Evolutionary conservation across 2,797 vertebrate genomes (phyloP).

Genomic region (Thalassophryne amazonica): DNA sequence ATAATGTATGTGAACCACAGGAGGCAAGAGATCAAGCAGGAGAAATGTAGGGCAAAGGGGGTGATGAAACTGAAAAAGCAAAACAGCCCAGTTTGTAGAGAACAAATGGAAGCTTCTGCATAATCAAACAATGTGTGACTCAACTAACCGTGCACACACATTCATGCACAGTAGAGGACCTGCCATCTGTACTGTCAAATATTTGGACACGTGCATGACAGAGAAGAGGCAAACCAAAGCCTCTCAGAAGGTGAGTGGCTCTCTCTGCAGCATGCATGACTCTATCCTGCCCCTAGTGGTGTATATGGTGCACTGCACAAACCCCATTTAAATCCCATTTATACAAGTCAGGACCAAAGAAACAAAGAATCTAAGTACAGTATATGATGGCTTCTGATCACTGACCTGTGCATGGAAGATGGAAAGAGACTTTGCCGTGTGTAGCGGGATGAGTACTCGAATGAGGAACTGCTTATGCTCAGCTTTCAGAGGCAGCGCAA

Average conservation of each 20-base stretch:
- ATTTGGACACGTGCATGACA: slow-evolving; percentile 12
- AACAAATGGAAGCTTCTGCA: slow-evolving; percentile 47
- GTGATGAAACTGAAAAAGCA: slow-evolving; percentile 41
- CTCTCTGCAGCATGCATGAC: slow-evolving; percentile 28
- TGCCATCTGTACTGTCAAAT: slow-evolving; percentile 32
- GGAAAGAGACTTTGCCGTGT: slow-evolving; percentile 91
- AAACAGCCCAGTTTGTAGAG: slow-evolving; percentile 14
- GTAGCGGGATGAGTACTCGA: slow-evolving; percentile 89
- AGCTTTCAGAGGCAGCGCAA: slow-evolving; percentile 89
- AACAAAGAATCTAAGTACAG: too few relatives aligned
- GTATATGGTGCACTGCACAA: slow-evolving; percentile 4
- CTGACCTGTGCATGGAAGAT: slow-evolving; percentile 93
- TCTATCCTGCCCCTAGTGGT: slow-evolving; percentile 55
- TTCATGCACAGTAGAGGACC: slow-evolving; percentile 8
- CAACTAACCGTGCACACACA: slow-evolving; percentile 16
- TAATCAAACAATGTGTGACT: slow-evolving; percentile 37
- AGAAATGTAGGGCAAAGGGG: slow-evolving; percentile 71
- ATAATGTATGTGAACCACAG: slow-evolving; percentile 61
- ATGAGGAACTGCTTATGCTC: slow-evolving; percentile 94
- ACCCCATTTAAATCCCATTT: not conserved
- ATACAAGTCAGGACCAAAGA: too few relatives aligned
- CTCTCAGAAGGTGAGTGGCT: not conserved
- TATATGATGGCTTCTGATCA: not conserved
- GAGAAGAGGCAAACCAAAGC: not conserved
- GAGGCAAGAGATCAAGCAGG: slow-evolving; percentile 40